Base-by-base conservation (phyloP, 2,888 invertebrate species). In the Thymelicus acteon region DNA sequence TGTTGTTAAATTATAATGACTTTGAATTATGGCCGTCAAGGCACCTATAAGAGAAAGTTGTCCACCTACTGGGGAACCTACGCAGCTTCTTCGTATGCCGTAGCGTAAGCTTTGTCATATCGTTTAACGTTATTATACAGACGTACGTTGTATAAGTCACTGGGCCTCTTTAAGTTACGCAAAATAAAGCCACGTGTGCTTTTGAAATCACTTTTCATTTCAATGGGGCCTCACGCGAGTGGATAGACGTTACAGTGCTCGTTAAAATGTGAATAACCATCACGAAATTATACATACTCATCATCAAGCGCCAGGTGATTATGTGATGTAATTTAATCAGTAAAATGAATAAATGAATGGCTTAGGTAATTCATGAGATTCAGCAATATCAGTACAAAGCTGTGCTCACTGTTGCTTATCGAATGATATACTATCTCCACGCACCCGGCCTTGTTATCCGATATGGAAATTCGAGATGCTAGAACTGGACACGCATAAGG, bases 341-440 rank as follows among this genome's bases (percentile, higher is more conserved):
- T 54, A 74, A 75, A 72, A 66, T 63, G 71, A 73, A 72, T 73
- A 65, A 65, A 69, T 47, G 6, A 39, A 63, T 47, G 40, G 13
- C 48, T 61, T 60, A 60, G 19, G 52, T 58, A 52, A 60, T 65
- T 71, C 57, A 67, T 49, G 44, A 61, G 66, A 47, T 67, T 62
- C 65, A 73, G 72, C 60, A 73, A 72, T 52, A 75, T 72, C 72
- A 72, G 82, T 81, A 85, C 84, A 85, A 84, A 80, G 80, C 81
- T 87, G 89, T 91, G 92, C 76, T 86, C 89, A 88, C 82, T 82
- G 88, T 89, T 87, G 85, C 90, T 84, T 90, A 83, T 83, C 90
- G 90, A 90, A 89, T 92, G 89, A 89, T 87, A 90, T 92, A 90
- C 89, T 89, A 90, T 87, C 87, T 84, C 82, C 81, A 80, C 83